phyloP scores from a whole-genome alignment of 1,140 invertebrate genomes.

The Euura lappo region DNA sequence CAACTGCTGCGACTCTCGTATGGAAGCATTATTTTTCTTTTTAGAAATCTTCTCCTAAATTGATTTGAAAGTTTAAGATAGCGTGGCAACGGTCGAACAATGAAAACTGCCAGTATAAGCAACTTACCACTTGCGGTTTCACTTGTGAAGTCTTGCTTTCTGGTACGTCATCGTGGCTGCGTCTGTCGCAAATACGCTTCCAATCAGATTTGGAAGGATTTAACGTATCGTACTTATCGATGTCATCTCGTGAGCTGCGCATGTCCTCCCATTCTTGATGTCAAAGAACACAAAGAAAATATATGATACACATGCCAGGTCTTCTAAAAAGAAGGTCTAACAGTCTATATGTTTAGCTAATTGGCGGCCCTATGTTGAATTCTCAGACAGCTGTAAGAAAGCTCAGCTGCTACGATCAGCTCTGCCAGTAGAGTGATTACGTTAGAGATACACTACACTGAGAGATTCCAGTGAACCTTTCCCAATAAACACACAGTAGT shows the following conservation, averaged over 20 bases:
- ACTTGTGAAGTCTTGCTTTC: background rate
- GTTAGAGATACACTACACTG: too few relatives aligned
- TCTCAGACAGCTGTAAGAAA: background rate
- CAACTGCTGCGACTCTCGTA: background rate
- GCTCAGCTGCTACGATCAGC: background rate
- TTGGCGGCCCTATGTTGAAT: background rate
- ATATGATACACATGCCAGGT: background rate
- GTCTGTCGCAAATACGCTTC: background rate
- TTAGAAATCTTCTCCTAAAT: background rate
- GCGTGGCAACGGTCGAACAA: background rate
- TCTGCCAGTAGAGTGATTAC: background rate
- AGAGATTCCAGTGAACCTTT: background rate
- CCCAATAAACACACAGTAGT: too few relatives aligned
- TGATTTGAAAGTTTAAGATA: background rate
- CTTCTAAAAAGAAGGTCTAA: background rate
- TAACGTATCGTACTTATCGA: background rate
- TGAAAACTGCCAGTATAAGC: conserved; percentile 2
- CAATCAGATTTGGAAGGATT: conserved; percentile 1
- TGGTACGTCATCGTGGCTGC: background rate
- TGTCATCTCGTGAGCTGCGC: background rate
- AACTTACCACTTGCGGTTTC: conserved; percentile 1
- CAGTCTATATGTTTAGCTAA: background rate
- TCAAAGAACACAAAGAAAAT: background rate
- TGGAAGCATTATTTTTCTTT: background rate
- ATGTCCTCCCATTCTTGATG: background rate